Evolutionary conservation across 92 coral and sea anemone genomes (phyloP).

Genomic region (Zoanthus sansibaricus): DNA sequence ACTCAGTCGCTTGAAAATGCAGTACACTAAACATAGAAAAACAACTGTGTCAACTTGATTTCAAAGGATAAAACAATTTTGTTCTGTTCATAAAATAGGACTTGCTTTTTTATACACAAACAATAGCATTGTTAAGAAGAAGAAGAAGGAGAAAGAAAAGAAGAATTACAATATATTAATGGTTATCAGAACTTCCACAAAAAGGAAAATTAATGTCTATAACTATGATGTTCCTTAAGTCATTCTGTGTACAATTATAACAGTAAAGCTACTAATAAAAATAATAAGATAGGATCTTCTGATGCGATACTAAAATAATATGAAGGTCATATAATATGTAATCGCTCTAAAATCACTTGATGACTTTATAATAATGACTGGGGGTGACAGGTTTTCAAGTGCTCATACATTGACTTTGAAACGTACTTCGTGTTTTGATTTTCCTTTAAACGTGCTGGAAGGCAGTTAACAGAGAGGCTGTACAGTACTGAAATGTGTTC

Average conservation of each 20-base stretch:
- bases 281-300: neutral
- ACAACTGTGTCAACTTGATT: too few species aligned
- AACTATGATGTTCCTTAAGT: neutral
- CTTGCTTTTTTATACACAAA: too few species aligned
- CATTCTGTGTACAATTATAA: neutral
- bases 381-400: neutral
- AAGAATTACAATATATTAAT: too few species aligned
- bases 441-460: constrained; percentile 3
- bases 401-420: neutral
- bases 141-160: too few species aligned
- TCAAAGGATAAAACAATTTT: too few species aligned
- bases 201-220: neutral
- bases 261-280: neutral
- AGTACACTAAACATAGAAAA: too few species aligned
- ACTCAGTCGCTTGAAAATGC: too few species aligned
- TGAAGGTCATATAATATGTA: neutral
- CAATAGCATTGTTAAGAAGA: too few species aligned
- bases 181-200: neutral
- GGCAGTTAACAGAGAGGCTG: neutral
- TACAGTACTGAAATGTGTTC: neutral
- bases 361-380: too few species aligned
- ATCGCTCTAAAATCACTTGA: neutral
- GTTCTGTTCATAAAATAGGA: too few species aligned
- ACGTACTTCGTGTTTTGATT: neutral
- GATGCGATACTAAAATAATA: neutral